These are phyloP conservation scores for Anthopleura xanthogrammica DNA, from an alignment of 92 coral and sea anemone species.

Conservation along the genomic window DNA sequence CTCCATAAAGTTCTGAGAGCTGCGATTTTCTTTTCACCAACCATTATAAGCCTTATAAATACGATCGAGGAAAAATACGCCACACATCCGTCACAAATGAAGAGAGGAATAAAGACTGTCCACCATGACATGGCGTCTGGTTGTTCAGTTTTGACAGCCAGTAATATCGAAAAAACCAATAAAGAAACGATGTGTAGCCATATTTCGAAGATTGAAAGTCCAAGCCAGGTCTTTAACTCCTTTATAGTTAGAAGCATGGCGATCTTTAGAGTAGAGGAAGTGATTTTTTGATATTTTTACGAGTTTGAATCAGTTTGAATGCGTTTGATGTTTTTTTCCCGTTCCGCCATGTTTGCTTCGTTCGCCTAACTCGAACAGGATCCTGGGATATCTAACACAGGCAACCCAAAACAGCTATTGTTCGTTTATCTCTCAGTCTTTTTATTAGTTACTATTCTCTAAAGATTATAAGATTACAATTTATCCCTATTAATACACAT, in stretches of 20 bases:
- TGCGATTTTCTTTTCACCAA: conserved; percentile 76
- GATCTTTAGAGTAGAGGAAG: not conserved
- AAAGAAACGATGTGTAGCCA: conserved; percentile 80
- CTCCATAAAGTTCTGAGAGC: conserved; percentile 95
- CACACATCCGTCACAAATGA: conserved; percentile 91
- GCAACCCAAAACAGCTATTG: not conserved
- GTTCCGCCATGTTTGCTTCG: conserved; percentile 38
- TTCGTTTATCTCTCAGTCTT: too few species aligned
- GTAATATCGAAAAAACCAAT: conserved; percentile 77
- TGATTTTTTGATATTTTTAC: not conserved
- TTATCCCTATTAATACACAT: too few species aligned
- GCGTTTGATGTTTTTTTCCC: too few species aligned
- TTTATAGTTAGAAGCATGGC: conserved; percentile 77
- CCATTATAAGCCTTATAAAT: conserved; percentile 81
- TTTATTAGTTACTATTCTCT: too few species aligned
- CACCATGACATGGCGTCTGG: conserved; percentile 81
- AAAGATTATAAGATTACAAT: too few species aligned
- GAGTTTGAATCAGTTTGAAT: not conserved
- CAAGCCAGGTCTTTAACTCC: conserved; percentile 92
- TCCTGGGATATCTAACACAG: conserved; percentile 32
- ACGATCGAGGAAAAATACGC: conserved; percentile 93
- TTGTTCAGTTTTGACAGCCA: conserved; percentile 83
- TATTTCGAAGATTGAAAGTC: conserved; percentile 90
- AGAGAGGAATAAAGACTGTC: conserved; percentile 90
- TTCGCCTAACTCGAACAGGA: not conserved